Evolutionary conservation across 2,113 vertebrate genomes (phyloP).

Genomic region (Irena cyanogastra): DNA sequence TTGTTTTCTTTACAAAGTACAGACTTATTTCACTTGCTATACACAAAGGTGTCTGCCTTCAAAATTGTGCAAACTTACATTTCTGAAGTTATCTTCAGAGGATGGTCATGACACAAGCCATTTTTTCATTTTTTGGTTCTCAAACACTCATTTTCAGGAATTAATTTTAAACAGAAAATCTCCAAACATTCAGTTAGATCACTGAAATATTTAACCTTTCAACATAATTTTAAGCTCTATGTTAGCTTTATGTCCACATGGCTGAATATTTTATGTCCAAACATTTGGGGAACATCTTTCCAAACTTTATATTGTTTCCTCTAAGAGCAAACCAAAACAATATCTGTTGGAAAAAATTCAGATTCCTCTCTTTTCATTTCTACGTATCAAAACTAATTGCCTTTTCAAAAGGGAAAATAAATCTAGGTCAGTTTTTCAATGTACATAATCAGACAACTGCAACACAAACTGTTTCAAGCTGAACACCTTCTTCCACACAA

Average conservation of each 20-base stretch:
- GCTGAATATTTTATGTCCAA: neutral
- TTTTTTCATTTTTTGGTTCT: neutral
- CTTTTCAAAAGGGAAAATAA: neutral
- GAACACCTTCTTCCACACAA: neutral
- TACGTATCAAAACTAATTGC: neutral
- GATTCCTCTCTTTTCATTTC: neutral
- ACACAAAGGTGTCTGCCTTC: neutral
- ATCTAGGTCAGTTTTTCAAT: neutral
- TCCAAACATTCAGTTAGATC: neutral
- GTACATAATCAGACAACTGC: neutral
- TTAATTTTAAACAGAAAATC: neutral
- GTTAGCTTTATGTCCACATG: neutral
- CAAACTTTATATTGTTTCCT: neutral
- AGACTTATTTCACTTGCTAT: neutral
- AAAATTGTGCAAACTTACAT: neutral
- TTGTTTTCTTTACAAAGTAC: neutral
- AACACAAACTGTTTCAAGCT: neutral
- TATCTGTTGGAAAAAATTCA: neutral
- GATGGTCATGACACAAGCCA: neutral
- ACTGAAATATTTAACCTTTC: neutral
- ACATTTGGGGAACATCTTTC: neutral
- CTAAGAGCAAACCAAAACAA: neutral
- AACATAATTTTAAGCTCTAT: neutral
- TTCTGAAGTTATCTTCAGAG: constrained; percentile 16
- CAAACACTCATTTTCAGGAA: neutral